These are phyloP conservation scores for Chelonia mydas DNA, from an alignment of 2,797 vertebrate genomes.

Conservation along the genomic window DNA sequence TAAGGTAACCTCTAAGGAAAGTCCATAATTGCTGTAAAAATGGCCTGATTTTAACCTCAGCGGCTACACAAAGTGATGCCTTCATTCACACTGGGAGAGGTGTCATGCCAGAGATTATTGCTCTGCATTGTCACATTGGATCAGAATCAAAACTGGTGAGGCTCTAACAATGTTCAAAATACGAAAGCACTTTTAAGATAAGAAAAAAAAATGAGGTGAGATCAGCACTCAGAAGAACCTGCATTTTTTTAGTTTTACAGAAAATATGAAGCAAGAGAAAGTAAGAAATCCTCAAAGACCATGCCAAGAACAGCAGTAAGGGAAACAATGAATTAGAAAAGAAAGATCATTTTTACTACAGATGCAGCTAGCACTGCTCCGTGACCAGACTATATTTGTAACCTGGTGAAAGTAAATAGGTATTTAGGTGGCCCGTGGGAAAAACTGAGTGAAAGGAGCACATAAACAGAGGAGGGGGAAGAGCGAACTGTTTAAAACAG, in stretches of 20 bases:
- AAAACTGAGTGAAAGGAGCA: background rate
- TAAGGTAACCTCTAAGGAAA: background rate
- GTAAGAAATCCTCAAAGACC: background rate
- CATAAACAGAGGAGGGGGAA: background rate
- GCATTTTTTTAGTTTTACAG: slow-evolving; percentile 19
- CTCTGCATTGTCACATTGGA: background rate
- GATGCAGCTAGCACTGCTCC: background rate
- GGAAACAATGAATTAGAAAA: slow-evolving; percentile 18
- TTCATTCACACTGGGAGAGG: background rate
- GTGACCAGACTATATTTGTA: slow-evolving; percentile 1
- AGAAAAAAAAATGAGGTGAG: background rate
- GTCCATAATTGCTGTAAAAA: background rate
- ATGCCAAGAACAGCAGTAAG: background rate
- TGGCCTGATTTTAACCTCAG: background rate
- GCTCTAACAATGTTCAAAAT: background rate
- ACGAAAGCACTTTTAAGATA: background rate
- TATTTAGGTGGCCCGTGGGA: background rate
- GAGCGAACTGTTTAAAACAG: background rate
- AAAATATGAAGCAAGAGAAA: background rate
- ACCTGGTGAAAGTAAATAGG: background rate
- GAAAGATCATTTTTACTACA: background rate
- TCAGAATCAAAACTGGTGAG: background rate
- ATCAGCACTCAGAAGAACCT: background rate
- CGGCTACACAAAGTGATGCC: background rate
- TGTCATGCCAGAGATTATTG: background rate